Evolutionary conservation across 1,140 invertebrate species (phyloP), one percentile per base, ranked within the genome.

Genomic region (Megathymus violae): DNA sequence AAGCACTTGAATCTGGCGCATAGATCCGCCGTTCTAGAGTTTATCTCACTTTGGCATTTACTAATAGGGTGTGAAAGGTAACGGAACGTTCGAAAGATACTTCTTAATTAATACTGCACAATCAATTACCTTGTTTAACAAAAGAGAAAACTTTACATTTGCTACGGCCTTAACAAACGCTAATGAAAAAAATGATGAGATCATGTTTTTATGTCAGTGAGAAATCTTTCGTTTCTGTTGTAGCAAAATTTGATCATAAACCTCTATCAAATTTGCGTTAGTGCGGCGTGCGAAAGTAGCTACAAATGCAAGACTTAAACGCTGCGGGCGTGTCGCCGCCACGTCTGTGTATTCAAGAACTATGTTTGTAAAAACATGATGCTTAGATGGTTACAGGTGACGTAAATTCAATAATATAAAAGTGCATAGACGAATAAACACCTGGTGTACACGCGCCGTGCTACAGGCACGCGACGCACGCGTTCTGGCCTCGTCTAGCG

Each of bases 1-100:
- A 65, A 65, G 41, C 47, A 40, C 47, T 48, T 38, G 44, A 31
- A 41, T 60, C 40, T 60, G 40, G 58, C 56, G 44, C 59, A 31
- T 31, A 31, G 1, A 31, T 9, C 27, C 4, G 27, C 1, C 27
- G 27, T 65, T 59, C 50, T 65, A 15, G n/a, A 25, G 46, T 65
- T 60, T 59, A 65, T 65, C 63, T 52, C 48, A 58, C 38, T 60
- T 59, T 60, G 56, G 52, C 63, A 65, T 65, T 65, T 60, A 59
- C 63, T 51, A 25, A 60, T 60, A 60, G 27, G 31, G 44, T 44
- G 56, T 65, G 54, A 65, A 64, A 65, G 47, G 43, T 60, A 60
- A 65, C 63, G 52, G 46, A 44, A 59, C 62, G 19, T 43, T 27
- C 15, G 38, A 54, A 40, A 48, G 13, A 38, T 40, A 16, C 10